These are phyloP conservation scores for Corticium candelabrum DNA, from an alignment of 37 sponge, comb jelly and placozoan genomes.

Conservation along the genomic window DNA sequence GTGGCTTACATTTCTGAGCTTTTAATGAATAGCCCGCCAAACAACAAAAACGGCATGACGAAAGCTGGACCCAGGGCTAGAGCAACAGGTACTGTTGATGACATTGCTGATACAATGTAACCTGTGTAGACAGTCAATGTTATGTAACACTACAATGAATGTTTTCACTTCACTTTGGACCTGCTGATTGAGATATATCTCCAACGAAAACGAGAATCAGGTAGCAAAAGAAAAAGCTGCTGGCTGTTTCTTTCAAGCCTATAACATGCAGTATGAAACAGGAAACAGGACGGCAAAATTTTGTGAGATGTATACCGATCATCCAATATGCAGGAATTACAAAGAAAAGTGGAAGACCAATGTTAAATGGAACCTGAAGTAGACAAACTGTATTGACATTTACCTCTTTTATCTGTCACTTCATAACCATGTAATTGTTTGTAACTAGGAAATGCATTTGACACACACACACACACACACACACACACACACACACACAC, in stretches of 20 bases:
- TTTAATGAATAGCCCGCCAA: slow-evolving; percentile 29
- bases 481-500: not conserved
- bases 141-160: not conserved
- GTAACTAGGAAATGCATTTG: not conserved
- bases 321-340: not conserved
- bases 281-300: not conserved
- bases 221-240: not conserved
- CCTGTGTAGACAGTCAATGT: slow-evolving; percentile 9
- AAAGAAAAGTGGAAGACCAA: not conserved
- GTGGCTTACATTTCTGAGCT: slow-evolving; percentile 1
- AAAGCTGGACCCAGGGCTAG: slow-evolving; percentile 20
- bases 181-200: not conserved
- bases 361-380: not conserved
- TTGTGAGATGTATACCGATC: not conserved
- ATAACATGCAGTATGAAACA: too few relatives aligned
- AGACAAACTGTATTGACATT: not conserved
- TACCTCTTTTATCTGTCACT: too few relatives aligned
- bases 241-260: not conserved
- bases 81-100: slow-evolving; percentile 14
- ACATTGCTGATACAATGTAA: slow-evolving; percentile 21
- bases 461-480: not conserved
- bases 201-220: not conserved
- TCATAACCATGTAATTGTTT: too few relatives aligned
- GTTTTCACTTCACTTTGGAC: not conserved
- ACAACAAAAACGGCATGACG: slow-evolving; percentile 24